Conservation (phyloP, 2,888 invertebrate species). For the Julus scanicus region DNA sequence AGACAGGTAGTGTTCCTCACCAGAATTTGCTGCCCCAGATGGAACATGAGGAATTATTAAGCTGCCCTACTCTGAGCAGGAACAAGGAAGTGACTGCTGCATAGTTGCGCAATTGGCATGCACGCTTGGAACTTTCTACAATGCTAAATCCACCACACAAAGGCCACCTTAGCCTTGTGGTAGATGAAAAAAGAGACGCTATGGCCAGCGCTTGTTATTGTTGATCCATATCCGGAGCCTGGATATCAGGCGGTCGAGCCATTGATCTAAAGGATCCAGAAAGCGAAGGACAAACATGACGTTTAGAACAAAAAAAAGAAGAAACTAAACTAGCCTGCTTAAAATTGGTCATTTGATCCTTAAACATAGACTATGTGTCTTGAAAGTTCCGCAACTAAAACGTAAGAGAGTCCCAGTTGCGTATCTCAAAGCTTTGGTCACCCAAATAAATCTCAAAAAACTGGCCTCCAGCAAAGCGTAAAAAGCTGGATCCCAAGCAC, state of each 20-base stretch:
- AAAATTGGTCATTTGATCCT: too few species aligned
- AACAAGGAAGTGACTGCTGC: too few species aligned
- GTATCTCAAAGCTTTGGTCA: not conserved
- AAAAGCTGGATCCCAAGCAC: not conserved
- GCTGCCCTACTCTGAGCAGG: too few species aligned
- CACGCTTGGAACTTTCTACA: too few species aligned
- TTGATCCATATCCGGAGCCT: not conserved
- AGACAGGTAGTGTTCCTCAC: too few species aligned
- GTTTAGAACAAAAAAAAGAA: not conserved
- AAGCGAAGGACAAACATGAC: not conserved
- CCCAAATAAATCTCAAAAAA: not conserved
- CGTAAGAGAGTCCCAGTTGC: not conserved
- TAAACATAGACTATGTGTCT: not conserved
- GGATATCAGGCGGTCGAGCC: not conserved
- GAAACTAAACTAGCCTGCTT: not conserved
- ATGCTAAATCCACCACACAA: not conserved
- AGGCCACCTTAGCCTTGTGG: not conserved
- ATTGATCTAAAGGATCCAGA: not conserved
- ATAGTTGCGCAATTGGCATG: too few species aligned
- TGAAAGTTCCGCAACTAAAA: not conserved
- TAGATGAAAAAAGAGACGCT: not conserved
- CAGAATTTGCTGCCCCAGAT: too few species aligned
- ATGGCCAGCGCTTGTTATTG: not conserved
- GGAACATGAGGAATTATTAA: too few species aligned
- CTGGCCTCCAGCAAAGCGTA: not conserved